Base-by-base conservation (phyloP, 2,113 vertebrate genomes). In the Hiodon alosoides region DNA sequence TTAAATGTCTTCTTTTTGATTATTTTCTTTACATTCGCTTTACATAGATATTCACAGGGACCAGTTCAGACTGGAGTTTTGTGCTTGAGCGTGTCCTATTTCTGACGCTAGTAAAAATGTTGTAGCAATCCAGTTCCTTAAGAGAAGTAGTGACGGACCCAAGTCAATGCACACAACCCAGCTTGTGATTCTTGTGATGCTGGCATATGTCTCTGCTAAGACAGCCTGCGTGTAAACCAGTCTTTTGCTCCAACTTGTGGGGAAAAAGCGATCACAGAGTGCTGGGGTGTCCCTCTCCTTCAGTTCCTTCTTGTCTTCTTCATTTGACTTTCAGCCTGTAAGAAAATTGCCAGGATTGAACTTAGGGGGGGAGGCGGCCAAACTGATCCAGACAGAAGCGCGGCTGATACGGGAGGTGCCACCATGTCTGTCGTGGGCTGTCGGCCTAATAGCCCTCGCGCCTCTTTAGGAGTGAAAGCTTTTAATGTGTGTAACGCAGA, bases 401-500 rank as follows among this genome's bases (percentile, higher is more conserved):
- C 51, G 14, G 80, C 82, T 85, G 86, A 84, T 86, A 31, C 77
- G 78, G 80, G 83, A 87, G 83, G 86, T 87, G 85, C 83, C 85
- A 83, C 82, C 86, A 83, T 85, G 86, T 84, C 86, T 86, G 87
- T 88, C 85, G 76, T 77, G 74, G 86, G 84, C 75, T 85, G 83
- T 83, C 86, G 84, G 81, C 87, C 86, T 87, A 86, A 88, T 82
- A 81, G 79, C 77, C 79, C 78, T 71, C 79, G 81, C 69, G 76
- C 75, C 81, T 83, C 80, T 83, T 72, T 84, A 76, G 79, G 83
- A 83, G 83, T 72, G 83, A 83, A 80, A 87, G 82, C 81, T 69
- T 81, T 85, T 87, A 86, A 91, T 89, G 87, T 87, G 86, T 85
- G 83, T 84, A 87, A 83, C 31, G 31, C 82, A 85, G 84, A 80